phyloP scores from a whole-genome alignment of 2,797 vertebrate species.

The Scleropages formosus region DNA sequence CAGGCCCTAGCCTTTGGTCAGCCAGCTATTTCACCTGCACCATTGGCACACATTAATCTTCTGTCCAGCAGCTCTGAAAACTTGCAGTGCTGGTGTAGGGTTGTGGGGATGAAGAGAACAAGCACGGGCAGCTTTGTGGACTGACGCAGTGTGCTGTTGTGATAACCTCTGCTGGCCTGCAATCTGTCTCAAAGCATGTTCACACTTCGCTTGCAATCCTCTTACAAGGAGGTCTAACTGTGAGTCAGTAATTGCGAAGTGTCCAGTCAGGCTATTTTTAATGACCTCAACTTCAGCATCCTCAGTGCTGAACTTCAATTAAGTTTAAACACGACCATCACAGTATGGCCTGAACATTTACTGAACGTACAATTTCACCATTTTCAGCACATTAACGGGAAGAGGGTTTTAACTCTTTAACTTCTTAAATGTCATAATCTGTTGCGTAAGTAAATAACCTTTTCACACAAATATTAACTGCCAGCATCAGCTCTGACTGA shows the following conservation, averaged over 20 bases:
- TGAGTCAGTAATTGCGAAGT: neutral
- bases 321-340: no score
- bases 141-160: neutral
- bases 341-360: no score
- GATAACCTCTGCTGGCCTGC: neutral
- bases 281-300: neutral
- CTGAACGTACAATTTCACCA: no score
- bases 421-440: no score
- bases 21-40: neutral
- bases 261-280: neutral
- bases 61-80: conserved; percentile 1
- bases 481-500: no score
- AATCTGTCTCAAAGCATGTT: neutral
- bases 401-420: no score
- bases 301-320: neutral
- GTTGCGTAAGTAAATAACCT: no score
- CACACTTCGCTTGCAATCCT: no score
- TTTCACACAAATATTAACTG: no score
- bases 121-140: neutral
- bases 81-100: no score
- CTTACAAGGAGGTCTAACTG: neutral
- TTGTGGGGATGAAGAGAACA: neutral
- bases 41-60: conserved; percentile 2
- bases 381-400: no score
- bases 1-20: neutral